Percentiles rank a stretch among this genome's conserved stretches.
Conservation (phyloP, 2,888 invertebrate genomes). For the Euplexia lucipara region DNA sequence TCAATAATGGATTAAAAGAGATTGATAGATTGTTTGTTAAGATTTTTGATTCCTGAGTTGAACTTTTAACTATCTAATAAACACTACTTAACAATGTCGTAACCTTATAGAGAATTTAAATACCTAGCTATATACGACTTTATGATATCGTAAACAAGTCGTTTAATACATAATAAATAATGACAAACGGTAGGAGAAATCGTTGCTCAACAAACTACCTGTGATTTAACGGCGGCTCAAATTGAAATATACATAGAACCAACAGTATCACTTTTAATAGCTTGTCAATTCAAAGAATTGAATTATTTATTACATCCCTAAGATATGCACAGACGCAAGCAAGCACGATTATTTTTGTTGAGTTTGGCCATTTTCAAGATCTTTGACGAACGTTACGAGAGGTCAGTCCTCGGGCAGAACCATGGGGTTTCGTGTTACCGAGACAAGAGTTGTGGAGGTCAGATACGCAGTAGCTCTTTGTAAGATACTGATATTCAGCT, state of each 20-base stretch:
- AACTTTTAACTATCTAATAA: constrained; percentile 38
- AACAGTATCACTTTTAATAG: constrained; percentile 52
- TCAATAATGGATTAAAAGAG: constrained; percentile 13
- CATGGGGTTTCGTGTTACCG: no score
- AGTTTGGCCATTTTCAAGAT: not conserved
- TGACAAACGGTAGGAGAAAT: constrained; percentile 54
- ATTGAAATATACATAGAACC: constrained; percentile 54
- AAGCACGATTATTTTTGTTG: not conserved
- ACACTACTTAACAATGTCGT: constrained; percentile 26
- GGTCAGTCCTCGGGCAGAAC: no score
- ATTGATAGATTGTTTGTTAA: constrained; percentile 18
- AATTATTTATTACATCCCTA: constrained; percentile 35
- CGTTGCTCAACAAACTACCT: constrained; percentile 45
- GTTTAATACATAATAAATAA: constrained; percentile 58
- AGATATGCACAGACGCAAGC: constrained; percentile 13
- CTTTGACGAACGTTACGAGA: no score
- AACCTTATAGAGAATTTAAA: constrained; percentile 33
- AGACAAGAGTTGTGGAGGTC: no score
- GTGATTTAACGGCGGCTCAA: constrained; percentile 48
- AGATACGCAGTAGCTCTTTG: no score
- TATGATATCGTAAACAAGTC: constrained; percentile 54
- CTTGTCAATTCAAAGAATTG: constrained; percentile 47
- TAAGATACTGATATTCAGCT: no score
- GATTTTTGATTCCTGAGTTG: constrained; percentile 20
- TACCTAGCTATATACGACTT: constrained; percentile 42